A percentile compares a stretch with the other conserved stretches of the same genome.
Conservation (phyloP, 2,888 invertebrate species). For the Lithophane socia region DNA sequence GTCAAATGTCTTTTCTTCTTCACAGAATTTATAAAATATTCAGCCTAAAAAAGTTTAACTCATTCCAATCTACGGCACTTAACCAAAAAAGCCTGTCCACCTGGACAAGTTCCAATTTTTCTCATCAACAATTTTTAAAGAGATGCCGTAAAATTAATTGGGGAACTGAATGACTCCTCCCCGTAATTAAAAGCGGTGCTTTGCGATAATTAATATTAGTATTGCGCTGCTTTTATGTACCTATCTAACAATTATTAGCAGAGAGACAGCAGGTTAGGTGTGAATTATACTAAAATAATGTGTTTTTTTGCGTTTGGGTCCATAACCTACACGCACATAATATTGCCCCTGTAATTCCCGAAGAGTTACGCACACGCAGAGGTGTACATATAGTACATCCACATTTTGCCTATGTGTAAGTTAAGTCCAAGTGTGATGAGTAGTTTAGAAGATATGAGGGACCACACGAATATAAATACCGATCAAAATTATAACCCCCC, state of each 20-base stretch:
- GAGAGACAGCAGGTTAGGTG: background rate
- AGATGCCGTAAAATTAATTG: constrained; percentile 76
- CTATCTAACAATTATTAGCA: constrained; percentile 5
- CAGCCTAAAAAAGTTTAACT: background rate
- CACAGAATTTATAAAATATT: background rate
- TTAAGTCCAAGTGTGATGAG: no score
- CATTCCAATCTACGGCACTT: constrained; percentile 25
- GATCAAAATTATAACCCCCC: no score
- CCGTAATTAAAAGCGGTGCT: constrained; percentile 70
- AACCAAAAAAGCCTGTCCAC: constrained; percentile 47
- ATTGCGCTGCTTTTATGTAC: constrained; percentile 35
- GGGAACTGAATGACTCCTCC: constrained; percentile 73
- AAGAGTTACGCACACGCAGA: no score
- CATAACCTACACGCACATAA: background rate
- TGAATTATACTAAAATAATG: background rate
- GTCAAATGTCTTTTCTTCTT: no score
- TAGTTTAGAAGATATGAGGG: no score
- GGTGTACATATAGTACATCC: no score
- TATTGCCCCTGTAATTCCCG: no score
- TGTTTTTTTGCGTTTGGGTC: background rate
- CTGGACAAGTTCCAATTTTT: constrained; percentile 75
- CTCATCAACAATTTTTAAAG: constrained; percentile 75
- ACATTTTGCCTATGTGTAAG: no score
- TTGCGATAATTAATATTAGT: constrained; percentile 74
- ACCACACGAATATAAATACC: no score